Evolutionary conservation across 2,113 vertebrate genomes (phyloP).

Genomic region (Petromus typicus): DNA sequence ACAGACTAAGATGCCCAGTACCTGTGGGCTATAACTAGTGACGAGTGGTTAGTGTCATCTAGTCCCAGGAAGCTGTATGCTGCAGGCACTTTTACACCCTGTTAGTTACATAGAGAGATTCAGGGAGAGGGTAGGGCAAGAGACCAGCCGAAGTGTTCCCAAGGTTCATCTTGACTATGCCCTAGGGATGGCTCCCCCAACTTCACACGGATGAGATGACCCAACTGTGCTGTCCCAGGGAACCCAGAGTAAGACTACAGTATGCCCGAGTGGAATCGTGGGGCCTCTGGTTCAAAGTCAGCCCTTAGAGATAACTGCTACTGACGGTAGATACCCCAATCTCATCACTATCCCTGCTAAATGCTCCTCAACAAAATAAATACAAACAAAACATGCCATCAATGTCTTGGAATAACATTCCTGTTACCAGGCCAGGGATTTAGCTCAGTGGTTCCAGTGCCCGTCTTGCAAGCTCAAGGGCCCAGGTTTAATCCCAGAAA

Average conservation of each 20-base stretch:
- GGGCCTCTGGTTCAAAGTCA: background rate
- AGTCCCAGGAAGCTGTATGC: background rate
- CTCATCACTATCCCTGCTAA: background rate
- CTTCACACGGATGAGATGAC: background rate
- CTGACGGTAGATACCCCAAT: background rate
- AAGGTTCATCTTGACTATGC: background rate
- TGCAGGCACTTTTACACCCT: background rate
- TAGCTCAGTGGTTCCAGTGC: too few relatives aligned
- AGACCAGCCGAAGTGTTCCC: background rate
- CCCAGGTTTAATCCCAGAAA: too few relatives aligned
- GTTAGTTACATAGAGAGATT: background rate
- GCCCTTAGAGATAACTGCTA: background rate
- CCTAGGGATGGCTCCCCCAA: background rate
- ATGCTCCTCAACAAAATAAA: background rate
- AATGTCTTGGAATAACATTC: background rate
- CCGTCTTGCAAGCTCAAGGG: too few relatives aligned
- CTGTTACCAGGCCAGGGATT: too few relatives aligned
- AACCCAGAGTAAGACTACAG: background rate
- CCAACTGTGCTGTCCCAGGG: fast-evolving
- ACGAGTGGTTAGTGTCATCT: background rate
- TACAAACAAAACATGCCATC: background rate
- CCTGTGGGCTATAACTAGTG: background rate
- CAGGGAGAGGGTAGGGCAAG: background rate
- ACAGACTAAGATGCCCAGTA: background rate
- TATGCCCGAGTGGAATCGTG: background rate